Percentiles rank a stretch among this genome's conserved stretches.
Conservation (phyloP, 1,140 invertebrate species). For the Drosophila nasuta region DNA sequence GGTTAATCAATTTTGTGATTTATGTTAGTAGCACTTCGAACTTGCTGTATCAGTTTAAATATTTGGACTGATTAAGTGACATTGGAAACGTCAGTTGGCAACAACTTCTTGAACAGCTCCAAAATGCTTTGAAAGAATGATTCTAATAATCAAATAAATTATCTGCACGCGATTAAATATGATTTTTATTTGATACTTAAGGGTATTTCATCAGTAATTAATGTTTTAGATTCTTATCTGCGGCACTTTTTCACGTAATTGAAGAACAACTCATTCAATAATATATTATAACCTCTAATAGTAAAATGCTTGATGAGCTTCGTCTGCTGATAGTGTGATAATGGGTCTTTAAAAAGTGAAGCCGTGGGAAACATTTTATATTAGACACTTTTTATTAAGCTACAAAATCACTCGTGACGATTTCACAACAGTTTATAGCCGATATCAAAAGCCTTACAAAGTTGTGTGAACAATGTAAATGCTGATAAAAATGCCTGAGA, state of each 20-base stretch:
- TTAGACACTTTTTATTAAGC: slow-evolving; percentile 25
- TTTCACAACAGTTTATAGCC: slow-evolving; percentile 1
- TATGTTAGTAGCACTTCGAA: slow-evolving; percentile 12
- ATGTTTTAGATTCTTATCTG: slow-evolving; percentile 21
- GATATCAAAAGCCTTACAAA: background rate
- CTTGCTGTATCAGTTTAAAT: slow-evolving; percentile 14
- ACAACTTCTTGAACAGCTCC: slow-evolving; percentile 4
- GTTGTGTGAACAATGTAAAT: slow-evolving; percentile 21
- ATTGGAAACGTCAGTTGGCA: slow-evolving; percentile 20
- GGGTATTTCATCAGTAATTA: slow-evolving; percentile 27
- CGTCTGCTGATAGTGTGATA: slow-evolving; percentile 14
- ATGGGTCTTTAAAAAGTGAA: slow-evolving; percentile 1
- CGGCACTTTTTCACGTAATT: background rate
- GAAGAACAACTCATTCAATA: slow-evolving; percentile 3
- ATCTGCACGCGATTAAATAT: slow-evolving; percentile 27
- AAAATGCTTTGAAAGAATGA: slow-evolving; percentile 17
- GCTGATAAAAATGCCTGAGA: slow-evolving; percentile 10
- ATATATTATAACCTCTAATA: background rate
- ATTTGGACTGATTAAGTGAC: slow-evolving; percentile 9
- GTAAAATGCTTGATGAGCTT: slow-evolving; percentile 1
- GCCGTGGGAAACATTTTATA: slow-evolving; percentile 34
- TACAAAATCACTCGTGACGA: background rate
- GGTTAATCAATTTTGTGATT: slow-evolving; percentile 11
- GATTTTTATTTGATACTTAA: slow-evolving; percentile 31
- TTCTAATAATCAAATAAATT: slow-evolving; percentile 45